Evolutionary conservation across 2,888 invertebrate species (phyloP).

Genomic region (Nasonia oneida): DNA sequence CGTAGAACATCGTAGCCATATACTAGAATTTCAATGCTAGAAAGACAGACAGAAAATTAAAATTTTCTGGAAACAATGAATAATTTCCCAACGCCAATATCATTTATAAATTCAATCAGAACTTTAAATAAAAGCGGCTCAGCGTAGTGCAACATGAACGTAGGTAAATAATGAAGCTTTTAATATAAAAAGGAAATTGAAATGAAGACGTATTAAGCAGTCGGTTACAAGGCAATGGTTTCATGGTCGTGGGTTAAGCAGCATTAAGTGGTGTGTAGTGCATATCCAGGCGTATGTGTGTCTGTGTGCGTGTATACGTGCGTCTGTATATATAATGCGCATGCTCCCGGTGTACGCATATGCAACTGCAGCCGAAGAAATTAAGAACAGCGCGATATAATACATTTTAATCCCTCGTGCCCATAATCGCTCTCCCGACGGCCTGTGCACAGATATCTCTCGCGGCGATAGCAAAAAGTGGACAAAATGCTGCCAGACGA

Average conservation of each 20-base stretch:
- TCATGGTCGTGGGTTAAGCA: constrained; percentile 54
- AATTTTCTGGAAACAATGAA: too few species aligned
- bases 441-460: constrained; percentile 3
- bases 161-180: constrained; percentile 47
- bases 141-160: neutral
- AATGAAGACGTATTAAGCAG: constrained; percentile 57
- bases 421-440: neutral
- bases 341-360: constrained; percentile 2
- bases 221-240: constrained; percentile 52
- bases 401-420: neutral
- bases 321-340: neutral
- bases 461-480: neutral
- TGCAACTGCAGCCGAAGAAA: constrained; percentile 10
- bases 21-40: too few species aligned
- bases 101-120: neutral
- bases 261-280: constrained; percentile 35
- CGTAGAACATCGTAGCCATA: too few species aligned
- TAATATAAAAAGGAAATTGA: constrained; percentile 57
- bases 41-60: too few species aligned
- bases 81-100: too few species aligned
- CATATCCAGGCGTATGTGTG: neutral
- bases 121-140: neutral
- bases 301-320: neutral
- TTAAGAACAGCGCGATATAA: constrained; percentile 16
- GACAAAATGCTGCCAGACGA: constrained; percentile 51